These are phyloP conservation scores for Arizona elegans DNA, from an alignment of 2,113 vertebrate species.

Conservation along the genomic window DNA sequence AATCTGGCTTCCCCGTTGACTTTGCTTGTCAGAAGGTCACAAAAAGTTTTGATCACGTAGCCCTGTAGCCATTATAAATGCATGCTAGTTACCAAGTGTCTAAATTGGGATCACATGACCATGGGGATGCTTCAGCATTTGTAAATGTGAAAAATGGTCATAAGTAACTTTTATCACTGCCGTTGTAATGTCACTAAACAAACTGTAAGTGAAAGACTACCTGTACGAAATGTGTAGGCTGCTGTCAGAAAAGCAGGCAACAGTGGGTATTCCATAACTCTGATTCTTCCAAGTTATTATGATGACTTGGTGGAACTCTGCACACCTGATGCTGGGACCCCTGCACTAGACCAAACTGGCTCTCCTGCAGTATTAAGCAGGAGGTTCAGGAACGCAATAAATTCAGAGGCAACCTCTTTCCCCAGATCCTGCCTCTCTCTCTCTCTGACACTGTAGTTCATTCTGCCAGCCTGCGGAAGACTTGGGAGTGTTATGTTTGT, in stretches of 20 bases:
- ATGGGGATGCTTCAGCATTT: background rate
- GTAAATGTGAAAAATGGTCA: background rate
- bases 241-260: background rate
- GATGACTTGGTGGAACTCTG: background rate
- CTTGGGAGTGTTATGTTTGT: background rate
- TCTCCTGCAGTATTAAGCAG: background rate
- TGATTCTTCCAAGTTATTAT: background rate
- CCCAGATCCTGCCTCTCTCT: background rate
- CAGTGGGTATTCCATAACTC: background rate
- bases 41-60: background rate
- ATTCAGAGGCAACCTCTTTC: background rate
- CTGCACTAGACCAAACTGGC: background rate
- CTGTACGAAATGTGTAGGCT: background rate
- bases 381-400: background rate
- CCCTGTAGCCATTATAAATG: background rate
- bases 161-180: background rate
- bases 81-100: background rate
- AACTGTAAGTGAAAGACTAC: background rate
- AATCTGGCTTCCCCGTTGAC: background rate
- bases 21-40: background rate
- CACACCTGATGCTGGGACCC: background rate
- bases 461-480: background rate
- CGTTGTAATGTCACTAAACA: background rate
- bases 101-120: background rate
- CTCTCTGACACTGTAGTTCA: background rate